Percentiles rank a stretch among this genome's conserved stretches.
Evolutionary conservation across 2,888 invertebrate species (phyloP).

Genomic region (Apocheima hispidaria): DNA sequence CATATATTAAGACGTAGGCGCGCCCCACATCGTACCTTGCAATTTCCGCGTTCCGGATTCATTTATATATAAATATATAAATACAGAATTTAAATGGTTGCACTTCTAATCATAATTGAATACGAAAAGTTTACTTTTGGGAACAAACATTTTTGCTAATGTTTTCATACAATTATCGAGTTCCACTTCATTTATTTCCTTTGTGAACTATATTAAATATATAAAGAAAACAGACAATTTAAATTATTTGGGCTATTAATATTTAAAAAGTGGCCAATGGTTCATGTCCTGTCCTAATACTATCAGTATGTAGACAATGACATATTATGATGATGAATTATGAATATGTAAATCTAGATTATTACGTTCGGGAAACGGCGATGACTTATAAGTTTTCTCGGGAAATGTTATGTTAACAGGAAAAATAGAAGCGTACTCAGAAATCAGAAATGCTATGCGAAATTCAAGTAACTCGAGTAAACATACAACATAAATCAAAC

Average conservation of each 20-base stretch:
- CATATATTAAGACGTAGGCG: constrained; percentile 51
- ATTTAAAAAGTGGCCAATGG: neutral
- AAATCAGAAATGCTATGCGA: constrained; percentile 17
- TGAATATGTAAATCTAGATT: too few relatives aligned
- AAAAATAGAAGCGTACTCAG: constrained; percentile 30
- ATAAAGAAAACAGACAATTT: neutral
- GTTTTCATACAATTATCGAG: neutral
- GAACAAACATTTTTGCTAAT: neutral
- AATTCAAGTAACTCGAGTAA: constrained; percentile 23
- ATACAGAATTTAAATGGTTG: constrained; percentile 26
- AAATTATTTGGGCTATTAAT: neutral
- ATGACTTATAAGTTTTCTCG: constrained; percentile 14
- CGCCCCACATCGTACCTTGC: constrained; percentile 49
- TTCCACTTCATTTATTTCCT: constrained; percentile 2
- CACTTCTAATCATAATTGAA: constrained; percentile 1
- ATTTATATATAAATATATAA: constrained; percentile 40
- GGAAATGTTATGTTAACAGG: constrained; percentile 30
- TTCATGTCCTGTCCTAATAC: too few relatives aligned
- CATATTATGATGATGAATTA: too few relatives aligned
- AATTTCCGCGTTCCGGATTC: constrained; percentile 61
- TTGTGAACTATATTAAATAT: neutral
- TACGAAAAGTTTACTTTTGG: neutral
- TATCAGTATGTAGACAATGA: too few relatives aligned
- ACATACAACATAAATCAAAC: constrained; percentile 10
- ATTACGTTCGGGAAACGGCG: neutral